Evolutionary conservation across 2,797 vertebrate species (phyloP).

Genomic region (Prionace glauca): DNA sequence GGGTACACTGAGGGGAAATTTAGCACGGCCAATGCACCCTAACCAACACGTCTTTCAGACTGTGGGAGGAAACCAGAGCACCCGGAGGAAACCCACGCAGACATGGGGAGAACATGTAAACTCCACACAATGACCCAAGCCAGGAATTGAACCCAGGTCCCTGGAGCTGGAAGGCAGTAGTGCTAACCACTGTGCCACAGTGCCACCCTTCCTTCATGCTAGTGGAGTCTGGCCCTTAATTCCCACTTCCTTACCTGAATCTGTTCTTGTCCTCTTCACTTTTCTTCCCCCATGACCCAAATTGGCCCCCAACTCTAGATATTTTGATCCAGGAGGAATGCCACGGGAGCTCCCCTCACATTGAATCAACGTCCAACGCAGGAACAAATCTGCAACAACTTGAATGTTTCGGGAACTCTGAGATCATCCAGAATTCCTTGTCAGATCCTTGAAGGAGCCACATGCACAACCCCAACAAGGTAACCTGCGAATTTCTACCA

Average conservation of each 20-base stretch:
- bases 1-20: no score
- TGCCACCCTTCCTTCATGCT: background rate
- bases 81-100: no score
- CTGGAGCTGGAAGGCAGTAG: no score
- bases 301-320: background rate
- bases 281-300: background rate
- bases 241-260: slow-evolving; percentile 46
- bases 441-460: no score
- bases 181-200: no score
- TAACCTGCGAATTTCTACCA: background rate
- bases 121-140: no score
- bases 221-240: slow-evolving; percentile 45
- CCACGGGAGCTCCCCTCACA: background rate
- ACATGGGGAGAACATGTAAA: no score
- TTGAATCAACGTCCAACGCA: background rate
- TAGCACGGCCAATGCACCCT: no score
- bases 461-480: background rate
- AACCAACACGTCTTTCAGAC: no score
- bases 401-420: background rate
- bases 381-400: background rate
- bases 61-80: no score
- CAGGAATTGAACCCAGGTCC: no score
- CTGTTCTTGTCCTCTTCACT: slow-evolving; percentile 36
- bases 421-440: background rate
- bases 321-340: background rate